These are phyloP conservation scores for Callosobruchus maculatus DNA, from an alignment of 2,888 invertebrate species.

Conservation along the genomic window DNA sequence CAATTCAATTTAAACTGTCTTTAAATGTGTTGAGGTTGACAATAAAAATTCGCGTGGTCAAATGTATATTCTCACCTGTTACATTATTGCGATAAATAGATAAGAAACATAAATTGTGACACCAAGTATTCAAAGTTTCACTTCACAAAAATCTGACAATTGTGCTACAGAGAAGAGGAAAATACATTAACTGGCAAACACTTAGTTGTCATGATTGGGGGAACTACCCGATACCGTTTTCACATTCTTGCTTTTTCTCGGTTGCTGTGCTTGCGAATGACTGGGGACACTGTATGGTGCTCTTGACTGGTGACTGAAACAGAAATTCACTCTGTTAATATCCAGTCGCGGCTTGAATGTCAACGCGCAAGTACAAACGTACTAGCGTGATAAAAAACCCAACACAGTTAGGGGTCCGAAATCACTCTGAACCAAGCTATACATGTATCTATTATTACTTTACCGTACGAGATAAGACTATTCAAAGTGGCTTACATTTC, in stretches of 20 bases:
- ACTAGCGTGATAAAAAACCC: too few species aligned
- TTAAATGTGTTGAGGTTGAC: too few species aligned
- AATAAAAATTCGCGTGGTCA: too few species aligned
- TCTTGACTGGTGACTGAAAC: constrained; percentile 44
- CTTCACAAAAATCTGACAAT: background rate
- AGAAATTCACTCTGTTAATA: background rate
- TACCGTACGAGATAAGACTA: too few species aligned
- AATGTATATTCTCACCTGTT: too few species aligned
- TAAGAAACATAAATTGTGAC: background rate
- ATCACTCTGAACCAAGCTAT: too few species aligned
- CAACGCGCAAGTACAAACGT: too few species aligned
- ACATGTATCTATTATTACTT: too few species aligned
- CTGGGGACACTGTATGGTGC: constrained; percentile 51
- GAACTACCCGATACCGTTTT: constrained; percentile 48
- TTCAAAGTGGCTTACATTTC: too few species aligned
- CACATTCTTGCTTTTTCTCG: constrained; percentile 46
- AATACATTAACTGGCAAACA: constrained; percentile 6
- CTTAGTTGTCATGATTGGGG: constrained; percentile 17
- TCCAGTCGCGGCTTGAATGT: background rate
- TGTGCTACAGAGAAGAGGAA: constrained; percentile 9
- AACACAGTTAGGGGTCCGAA: too few species aligned
- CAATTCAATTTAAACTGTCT: too few species aligned
- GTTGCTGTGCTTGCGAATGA: constrained; percentile 28
- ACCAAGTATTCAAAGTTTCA: background rate
- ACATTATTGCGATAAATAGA: background rate